Evolutionary conservation across 2,797 vertebrate species (phyloP).

Genomic region (Sebastes melanostomus): DNA sequence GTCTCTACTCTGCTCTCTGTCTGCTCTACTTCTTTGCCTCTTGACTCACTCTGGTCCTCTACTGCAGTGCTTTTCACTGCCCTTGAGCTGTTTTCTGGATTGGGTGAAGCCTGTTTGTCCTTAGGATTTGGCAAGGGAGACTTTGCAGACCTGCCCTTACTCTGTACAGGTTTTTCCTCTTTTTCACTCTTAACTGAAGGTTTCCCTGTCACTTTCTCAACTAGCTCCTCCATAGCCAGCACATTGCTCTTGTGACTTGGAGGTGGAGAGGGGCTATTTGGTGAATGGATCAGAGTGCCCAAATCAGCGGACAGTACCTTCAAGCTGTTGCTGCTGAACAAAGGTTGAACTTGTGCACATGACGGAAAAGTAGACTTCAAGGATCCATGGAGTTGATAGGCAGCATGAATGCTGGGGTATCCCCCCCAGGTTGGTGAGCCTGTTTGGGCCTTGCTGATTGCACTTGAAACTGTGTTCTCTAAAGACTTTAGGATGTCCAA

Average conservation of each 20-base stretch:
- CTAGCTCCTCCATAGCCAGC: constrained; percentile 96
- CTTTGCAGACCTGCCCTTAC: constrained; percentile 80
- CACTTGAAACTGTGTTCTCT: constrained; percentile 95
- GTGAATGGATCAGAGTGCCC: constrained; percentile 84
- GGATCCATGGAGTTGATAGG: constrained; percentile 94
- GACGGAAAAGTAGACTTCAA: constrained; percentile 84
- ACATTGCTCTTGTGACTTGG: constrained; percentile 95
- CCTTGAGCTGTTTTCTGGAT: constrained; percentile 79
- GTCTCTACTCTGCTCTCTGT: constrained; percentile 57
- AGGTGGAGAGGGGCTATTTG: constrained; percentile 89
- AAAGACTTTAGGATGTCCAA: constrained; percentile 96
- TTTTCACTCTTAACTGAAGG: constrained; percentile 84
- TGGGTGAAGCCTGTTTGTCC: constrained; percentile 85
- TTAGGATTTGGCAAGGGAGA: constrained; percentile 84
- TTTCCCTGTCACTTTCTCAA: constrained; percentile 96
- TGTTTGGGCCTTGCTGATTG: constrained; percentile 98
- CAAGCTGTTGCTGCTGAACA: constrained; percentile 84
- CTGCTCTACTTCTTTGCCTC: constrained; percentile 57
- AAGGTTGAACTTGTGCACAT: constrained; percentile 90
- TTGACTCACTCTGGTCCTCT: constrained; percentile 75
- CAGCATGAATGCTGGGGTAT: constrained; percentile 98
- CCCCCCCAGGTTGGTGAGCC: constrained; percentile 97
- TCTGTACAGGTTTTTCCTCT: constrained; percentile 86
- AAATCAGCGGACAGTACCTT: constrained; percentile 85
- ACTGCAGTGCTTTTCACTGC: constrained; percentile 67